Evolutionary conservation across 2,113 vertebrate species (phyloP).

Genomic region (Eudyptes chrysolophus): DNA sequence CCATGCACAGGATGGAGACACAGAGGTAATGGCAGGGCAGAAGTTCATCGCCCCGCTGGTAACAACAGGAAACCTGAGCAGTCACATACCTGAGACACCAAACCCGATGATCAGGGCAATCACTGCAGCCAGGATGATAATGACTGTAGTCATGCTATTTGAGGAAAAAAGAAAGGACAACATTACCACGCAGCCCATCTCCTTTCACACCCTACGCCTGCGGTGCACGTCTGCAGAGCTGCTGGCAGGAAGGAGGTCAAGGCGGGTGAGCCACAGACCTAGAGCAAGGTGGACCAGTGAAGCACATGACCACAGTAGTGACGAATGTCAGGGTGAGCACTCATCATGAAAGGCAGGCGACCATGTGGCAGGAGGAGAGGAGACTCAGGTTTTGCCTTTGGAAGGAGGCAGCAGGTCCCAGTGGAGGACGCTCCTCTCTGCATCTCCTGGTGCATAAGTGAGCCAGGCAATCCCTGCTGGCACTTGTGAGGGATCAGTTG

Average conservation of each 20-base stretch:
- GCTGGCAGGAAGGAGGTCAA: background rate
- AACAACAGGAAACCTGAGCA: background rate
- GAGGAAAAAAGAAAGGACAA: background rate
- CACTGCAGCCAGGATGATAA: background rate
- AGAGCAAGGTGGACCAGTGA: background rate
- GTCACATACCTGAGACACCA: constrained; percentile 46
- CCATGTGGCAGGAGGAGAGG: background rate
- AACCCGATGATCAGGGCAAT: constrained; percentile 36
- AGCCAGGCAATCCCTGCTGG: background rate
- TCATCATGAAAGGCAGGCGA: background rate
- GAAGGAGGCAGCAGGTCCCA: background rate
- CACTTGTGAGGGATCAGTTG: background rate
- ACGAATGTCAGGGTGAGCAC: background rate
- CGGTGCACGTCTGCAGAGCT: fast-evolving
- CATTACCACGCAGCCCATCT: fast-evolving
- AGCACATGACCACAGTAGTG: background rate
- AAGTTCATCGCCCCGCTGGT: background rate
- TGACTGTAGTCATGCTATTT: background rate
- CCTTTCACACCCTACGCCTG: background rate
- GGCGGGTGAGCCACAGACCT: background rate
- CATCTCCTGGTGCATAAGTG: background rate
- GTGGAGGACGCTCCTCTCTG: background rate
- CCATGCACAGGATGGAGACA: background rate
- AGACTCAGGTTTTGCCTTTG: background rate
- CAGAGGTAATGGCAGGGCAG: fast-evolving